A percentile compares a stretch with the other conserved stretches of the same genome.
These are phyloP conservation scores for Pelosia muscerda DNA, from an alignment of 2,888 invertebrate species.

Conservation along the genomic window DNA sequence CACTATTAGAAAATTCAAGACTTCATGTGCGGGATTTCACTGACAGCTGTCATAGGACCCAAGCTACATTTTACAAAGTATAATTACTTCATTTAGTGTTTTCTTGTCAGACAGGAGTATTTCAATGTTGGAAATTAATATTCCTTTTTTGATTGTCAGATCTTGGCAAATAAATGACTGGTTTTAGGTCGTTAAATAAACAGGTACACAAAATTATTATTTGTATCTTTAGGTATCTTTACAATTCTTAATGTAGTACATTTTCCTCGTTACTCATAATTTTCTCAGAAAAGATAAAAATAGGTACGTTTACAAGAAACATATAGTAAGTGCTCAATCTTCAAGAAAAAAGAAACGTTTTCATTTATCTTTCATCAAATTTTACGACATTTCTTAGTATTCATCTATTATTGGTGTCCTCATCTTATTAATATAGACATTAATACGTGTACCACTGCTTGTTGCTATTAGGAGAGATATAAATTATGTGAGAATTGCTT, in stretches of 20 bases:
- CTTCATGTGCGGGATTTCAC: too few relatives aligned
- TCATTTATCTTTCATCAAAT: not conserved
- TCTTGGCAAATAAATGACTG: constrained; percentile 39
- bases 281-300: not conserved
- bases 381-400: not conserved
- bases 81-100: too few relatives aligned
- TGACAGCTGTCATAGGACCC: too few relatives aligned
- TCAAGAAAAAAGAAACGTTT: not conserved
- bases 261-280: not conserved
- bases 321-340: not conserved
- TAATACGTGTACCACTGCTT: not conserved
- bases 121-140: constrained; percentile 21
- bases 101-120: not conserved
- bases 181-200: constrained; percentile 37
- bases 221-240: not conserved
- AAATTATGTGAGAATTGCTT: too few relatives aligned
- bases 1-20: too few relatives aligned
- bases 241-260: not conserved
- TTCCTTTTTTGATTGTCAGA: constrained; percentile 22
- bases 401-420: too few relatives aligned
- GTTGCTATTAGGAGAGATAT: not conserved
- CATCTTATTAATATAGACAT: not conserved
- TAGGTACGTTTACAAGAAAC: not conserved
- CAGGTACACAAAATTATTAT: constrained; percentile 9
- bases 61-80: too few relatives aligned